phyloP scores from a whole-genome alignment of 2,888 invertebrate genomes.

The Drymonia ruficornis region DNA sequence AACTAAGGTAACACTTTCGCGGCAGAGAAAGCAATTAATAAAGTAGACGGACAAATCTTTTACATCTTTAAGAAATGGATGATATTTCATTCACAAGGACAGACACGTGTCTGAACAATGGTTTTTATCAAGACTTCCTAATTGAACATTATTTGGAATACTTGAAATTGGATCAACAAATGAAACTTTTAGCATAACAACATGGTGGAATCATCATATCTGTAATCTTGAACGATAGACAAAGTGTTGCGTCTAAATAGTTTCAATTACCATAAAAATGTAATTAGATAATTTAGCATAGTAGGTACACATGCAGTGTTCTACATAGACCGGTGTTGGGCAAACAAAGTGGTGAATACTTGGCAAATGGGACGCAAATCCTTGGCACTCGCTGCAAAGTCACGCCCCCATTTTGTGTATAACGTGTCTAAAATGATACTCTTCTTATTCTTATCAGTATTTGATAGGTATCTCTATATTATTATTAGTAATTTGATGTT shows the following conservation, averaged over 20 bases:
- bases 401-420: constrained; percentile 54
- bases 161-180: not conserved
- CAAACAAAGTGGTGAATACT: constrained; percentile 51
- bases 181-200: not conserved
- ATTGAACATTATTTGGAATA: not conserved
- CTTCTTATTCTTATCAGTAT: not conserved
- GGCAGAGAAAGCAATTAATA: not conserved
- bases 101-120: not conserved
- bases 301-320: constrained; percentile 26
- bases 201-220: not conserved
- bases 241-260: not conserved
- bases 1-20: not conserved
- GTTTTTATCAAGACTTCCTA: not conserved
- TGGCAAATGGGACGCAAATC: constrained; percentile 56
- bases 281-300: constrained; percentile 7
- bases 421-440: constrained; percentile 47
- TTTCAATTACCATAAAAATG: constrained; percentile 1
- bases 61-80: not conserved
- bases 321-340: constrained; percentile 39
- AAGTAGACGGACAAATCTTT: not conserved
- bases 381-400: constrained; percentile 59
- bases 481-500: not conserved
- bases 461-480: not conserved
- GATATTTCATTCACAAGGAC: not conserved
- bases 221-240: not conserved